A percentile compares a stretch with the other conserved stretches of the same genome.
Conservation (phyloP, 1,140 invertebrate species). For the Zaprionus tsacasi region DNA sequence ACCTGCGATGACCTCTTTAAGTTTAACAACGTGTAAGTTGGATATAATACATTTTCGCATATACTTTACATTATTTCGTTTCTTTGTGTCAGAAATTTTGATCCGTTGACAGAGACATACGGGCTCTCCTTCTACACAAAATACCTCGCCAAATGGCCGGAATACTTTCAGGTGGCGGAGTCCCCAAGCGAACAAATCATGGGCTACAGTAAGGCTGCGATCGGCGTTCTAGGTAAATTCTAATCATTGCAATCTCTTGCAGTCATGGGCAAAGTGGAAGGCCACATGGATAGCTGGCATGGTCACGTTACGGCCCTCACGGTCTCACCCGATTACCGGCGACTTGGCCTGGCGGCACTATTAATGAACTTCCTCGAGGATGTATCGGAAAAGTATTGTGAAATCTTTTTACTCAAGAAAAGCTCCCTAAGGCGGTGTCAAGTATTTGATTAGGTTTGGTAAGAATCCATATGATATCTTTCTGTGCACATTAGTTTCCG, state of each 20-base stretch:
- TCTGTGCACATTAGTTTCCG: neutral
- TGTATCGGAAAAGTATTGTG: conserved; percentile 95
- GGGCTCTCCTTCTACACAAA: conserved; percentile 98
- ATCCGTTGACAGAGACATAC: conserved; percentile 99
- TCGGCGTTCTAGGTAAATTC: neutral
- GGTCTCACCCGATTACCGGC: conserved; percentile 96
- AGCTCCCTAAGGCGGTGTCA: neutral
- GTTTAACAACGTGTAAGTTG: conserved; percentile 97
- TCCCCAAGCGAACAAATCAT: conserved; percentile 97
- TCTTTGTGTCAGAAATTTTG: conserved; percentile 91
- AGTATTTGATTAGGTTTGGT: neutral
- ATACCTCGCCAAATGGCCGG: conserved; percentile 99
- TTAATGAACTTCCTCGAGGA: conserved; percentile 98
- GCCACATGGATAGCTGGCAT: conserved; percentile 97
- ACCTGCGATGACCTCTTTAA: conserved; percentile 97
- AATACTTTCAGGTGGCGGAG: conserved; percentile 98
- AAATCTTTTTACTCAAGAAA: neutral
- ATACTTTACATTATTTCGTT: conserved; percentile 43
- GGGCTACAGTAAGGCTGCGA: conserved; percentile 95
- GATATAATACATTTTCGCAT: neutral
- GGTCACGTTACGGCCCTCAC: conserved; percentile 99
- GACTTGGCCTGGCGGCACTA: conserved; percentile 95
- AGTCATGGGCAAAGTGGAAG: conserved; percentile 99
- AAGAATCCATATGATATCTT: neutral
- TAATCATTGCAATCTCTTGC: conserved; percentile 22